A percentile compares a stretch with the other conserved stretches of the same genome.
These are phyloP conservation scores for Danionella dracula DNA, from an alignment of 2,797 vertebrate species.

Conservation along the genomic window DNA sequence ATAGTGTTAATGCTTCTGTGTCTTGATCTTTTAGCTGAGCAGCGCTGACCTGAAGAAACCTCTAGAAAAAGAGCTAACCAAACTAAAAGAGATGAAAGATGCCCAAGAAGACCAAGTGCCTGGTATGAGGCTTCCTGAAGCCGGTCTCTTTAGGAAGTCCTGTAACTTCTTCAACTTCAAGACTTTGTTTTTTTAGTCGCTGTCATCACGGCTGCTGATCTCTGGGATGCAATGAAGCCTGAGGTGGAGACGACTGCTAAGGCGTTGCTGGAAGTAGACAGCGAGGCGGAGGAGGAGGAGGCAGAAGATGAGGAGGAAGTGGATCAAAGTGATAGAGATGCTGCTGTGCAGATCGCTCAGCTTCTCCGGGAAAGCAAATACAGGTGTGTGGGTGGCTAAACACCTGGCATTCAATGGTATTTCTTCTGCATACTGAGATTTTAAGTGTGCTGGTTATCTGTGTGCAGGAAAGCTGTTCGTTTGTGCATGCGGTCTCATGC, in stretches of 20 bases:
- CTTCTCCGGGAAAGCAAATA: conserved; percentile 86
- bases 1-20: background rate
- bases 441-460: background rate
- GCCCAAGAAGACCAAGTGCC: conserved; percentile 47
- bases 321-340: conserved; percentile 60
- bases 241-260: conserved; percentile 75
- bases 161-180: conserved; percentile 10
- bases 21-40: conserved; percentile 71
- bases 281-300: conserved; percentile 48
- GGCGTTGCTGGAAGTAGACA: conserved; percentile 62
- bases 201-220: conserved; percentile 75
- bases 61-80: conserved; percentile 80
- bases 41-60: conserved; percentile 79
- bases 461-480: conserved; percentile 74
- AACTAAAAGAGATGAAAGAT: conserved; percentile 78
- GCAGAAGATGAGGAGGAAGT: conserved; percentile 37
- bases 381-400: conserved; percentile 61
- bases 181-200: conserved; percentile 54
- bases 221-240: conserved; percentile 93
- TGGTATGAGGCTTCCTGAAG: conserved; percentile 57
- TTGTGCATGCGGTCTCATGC: conserved; percentile 70
- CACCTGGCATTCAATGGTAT: too few species aligned
- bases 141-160: too few species aligned
- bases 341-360: conserved; percentile 68
- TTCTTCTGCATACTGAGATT: too few species aligned